Evolutionary conservation across 2,797 vertebrate genomes (phyloP).

Genomic region (Todus mexicanus): DNA sequence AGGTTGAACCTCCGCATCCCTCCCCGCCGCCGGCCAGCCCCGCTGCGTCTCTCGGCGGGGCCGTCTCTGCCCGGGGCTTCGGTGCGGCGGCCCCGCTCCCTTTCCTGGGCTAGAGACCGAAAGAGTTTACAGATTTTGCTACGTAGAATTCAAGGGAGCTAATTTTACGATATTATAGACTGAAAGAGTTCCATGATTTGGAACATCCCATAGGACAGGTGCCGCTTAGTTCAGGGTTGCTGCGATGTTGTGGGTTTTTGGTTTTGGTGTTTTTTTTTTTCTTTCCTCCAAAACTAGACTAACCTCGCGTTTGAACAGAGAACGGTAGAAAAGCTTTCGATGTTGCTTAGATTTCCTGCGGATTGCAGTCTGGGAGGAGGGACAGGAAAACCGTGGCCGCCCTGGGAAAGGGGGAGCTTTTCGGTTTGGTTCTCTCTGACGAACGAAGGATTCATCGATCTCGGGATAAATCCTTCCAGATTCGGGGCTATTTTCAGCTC

Average conservation of each 20-base stretch:
- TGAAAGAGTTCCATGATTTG: background rate
- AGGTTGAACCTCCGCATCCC: background rate
- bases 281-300: background rate
- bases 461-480: no score
- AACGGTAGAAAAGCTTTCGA: background rate
- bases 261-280: no score
- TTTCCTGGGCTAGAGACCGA: background rate
- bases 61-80: background rate
- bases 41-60: background rate
- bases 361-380: background rate
- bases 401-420: background rate
- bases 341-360: background rate
- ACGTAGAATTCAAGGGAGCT: background rate
- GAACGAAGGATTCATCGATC: background rate
- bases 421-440: background rate
- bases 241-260: background rate
- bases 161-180: background rate
- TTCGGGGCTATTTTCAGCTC: background rate
- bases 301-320: background rate
- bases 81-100: no score
- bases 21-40: background rate
- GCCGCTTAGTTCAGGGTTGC: background rate
- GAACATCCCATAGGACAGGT: background rate
- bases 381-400: background rate
- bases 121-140: background rate